Evolutionary conservation across 1,140 invertebrate species (phyloP).

Genomic region (Tetraneura akinire): DNA sequence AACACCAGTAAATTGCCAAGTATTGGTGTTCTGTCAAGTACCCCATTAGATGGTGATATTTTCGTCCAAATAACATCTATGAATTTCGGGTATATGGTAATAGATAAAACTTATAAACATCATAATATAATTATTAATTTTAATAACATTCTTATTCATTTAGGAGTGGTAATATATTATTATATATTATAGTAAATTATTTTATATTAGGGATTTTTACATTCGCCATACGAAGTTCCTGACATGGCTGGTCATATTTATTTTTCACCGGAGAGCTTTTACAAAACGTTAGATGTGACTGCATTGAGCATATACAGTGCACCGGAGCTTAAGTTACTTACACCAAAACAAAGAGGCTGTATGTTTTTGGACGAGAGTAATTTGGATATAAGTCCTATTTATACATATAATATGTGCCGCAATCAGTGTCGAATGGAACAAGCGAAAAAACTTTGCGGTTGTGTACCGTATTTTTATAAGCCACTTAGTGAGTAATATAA

Average conservation of each 20-base stretch:
- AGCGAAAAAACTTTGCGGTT: slow-evolving; percentile 64
- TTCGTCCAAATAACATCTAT: slow-evolving; percentile 72
- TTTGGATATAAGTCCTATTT: slow-evolving; percentile 65
- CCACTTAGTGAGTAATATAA: slow-evolving; percentile 48
- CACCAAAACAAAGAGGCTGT: slow-evolving; percentile 66
- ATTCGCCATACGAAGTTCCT: slow-evolving; percentile 64
- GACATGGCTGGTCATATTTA: slow-evolving; percentile 63
- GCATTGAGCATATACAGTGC: slow-evolving; percentile 59
- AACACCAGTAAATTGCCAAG: slow-evolving; percentile 55
- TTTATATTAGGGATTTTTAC: slow-evolving; percentile 62
- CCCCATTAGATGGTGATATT: slow-evolving; percentile 70
- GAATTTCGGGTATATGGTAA: slow-evolving; percentile 66
- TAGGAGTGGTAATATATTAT: too few relatives aligned
- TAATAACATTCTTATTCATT: too few relatives aligned
- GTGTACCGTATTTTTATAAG: slow-evolving; percentile 69
- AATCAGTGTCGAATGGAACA: slow-evolving; percentile 68
- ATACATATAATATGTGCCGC: slow-evolving; percentile 68
- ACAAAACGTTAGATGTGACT: slow-evolving; percentile 58
- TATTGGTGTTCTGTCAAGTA: slow-evolving; percentile 62
- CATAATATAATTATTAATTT: too few relatives aligned
- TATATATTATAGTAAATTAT: too few relatives aligned
- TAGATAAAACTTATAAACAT: too few relatives aligned
- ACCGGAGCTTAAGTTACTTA: slow-evolving; percentile 59
- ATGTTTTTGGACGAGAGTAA: slow-evolving; percentile 67
- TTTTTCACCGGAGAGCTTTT: slow-evolving; percentile 60